These are phyloP conservation scores for Panthera tigris DNA, from an alignment of 2,113 vertebrate genomes.

Conservation along the genomic window DNA sequence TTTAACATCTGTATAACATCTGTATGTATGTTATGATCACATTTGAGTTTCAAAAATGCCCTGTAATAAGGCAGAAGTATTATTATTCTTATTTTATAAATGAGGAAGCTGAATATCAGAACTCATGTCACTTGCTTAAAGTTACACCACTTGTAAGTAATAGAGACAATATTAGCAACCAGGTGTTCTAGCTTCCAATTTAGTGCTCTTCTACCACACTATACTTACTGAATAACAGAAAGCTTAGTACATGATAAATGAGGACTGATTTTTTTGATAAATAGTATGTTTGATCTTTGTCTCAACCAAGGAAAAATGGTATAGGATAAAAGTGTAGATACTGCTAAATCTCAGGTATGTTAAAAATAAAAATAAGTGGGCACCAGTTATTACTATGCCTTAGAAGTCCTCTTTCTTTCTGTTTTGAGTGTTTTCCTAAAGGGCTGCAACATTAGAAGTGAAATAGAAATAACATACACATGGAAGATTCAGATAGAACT, in stretches of 20 bases:
- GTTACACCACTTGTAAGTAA: not conserved
- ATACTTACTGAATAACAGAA: not conserved
- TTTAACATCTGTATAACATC: constrained; percentile 11
- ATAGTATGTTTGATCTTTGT: not conserved
- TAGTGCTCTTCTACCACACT: not conserved
- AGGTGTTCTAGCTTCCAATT: not conserved
- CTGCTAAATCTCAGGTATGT: not conserved
- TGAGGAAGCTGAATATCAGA: not conserved
- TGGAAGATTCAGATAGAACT: not conserved
- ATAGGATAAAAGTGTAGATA: not conserved
- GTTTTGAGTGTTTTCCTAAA: not conserved
- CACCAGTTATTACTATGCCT: not conserved
- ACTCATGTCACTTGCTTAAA: not conserved
- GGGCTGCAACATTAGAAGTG: not conserved
- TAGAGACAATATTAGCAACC: not conserved
- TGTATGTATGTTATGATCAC: not conserved
- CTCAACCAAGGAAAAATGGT: not conserved
- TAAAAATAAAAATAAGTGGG: constrained; percentile 10
- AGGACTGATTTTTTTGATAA: not conserved
- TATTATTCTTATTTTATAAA: not conserved
- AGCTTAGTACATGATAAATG: constrained; percentile 27
- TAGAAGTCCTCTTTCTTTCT: not conserved
- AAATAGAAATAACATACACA: not conserved
- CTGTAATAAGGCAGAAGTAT: not conserved
- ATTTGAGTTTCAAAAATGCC: constrained; percentile 37